Evolutionary conservation across 2,113 vertebrate species (phyloP).

Genomic region (Proteles cristata): DNA sequence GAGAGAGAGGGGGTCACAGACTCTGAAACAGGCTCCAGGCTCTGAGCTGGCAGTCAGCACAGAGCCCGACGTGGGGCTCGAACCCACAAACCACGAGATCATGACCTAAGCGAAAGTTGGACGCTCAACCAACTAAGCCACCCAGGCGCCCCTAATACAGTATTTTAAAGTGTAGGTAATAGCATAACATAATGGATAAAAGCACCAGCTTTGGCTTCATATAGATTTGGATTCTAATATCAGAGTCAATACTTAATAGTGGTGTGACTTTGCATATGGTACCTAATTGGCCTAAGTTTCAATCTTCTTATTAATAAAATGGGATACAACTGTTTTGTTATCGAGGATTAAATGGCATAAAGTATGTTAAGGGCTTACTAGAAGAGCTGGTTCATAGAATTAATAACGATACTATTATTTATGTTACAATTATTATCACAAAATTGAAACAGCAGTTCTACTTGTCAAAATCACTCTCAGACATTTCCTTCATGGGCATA

Average conservation of each 20-base stretch:
- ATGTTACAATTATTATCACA: constrained; percentile 2
- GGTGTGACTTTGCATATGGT: neutral
- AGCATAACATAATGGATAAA: neutral
- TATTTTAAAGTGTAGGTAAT: neutral
- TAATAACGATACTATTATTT: neutral
- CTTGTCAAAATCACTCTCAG: constrained; percentile 31
- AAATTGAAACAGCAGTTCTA: neutral
- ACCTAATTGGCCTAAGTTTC: neutral
- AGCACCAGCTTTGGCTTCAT: neutral
- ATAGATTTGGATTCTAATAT: neutral
- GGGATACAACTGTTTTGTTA: neutral
- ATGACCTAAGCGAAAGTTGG: too few relatives aligned
- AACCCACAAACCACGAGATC: too few relatives aligned
- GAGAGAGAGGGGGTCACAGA: too few relatives aligned
- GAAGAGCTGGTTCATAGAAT: neutral
- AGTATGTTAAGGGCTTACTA: neutral
- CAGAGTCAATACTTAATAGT: neutral
- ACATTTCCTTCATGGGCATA: neutral
- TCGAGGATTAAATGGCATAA: neutral
- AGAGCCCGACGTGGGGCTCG: too few relatives aligned
- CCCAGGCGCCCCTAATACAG: neutral
- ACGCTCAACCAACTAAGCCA: too few relatives aligned
- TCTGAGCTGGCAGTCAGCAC: too few relatives aligned
- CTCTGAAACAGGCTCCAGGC: too few relatives aligned
- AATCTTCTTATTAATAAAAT: constrained; percentile 24